Percentiles rank a stretch among this genome's conserved stretches.
phyloP scores from a whole-genome alignment of 2,888 invertebrate species.

The Chrysolina oricalcia region DNA sequence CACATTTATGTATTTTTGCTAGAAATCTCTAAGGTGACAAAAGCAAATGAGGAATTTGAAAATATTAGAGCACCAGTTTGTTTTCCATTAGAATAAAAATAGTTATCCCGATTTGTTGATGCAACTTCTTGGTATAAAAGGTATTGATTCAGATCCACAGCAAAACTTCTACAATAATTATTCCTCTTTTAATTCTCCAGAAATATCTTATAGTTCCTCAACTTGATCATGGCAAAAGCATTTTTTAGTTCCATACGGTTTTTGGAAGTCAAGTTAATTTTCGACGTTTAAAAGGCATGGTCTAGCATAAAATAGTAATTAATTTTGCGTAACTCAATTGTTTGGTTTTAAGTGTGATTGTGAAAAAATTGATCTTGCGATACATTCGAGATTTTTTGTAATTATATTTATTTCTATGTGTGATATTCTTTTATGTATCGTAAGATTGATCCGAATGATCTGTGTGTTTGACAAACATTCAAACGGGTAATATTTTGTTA shows the following conservation, averaged over 20 bases:
- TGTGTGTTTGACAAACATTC: slow-evolving; percentile 40
- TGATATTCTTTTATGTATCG: slow-evolving; percentile 56
- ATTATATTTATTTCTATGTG: slow-evolving; percentile 58
- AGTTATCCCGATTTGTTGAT: too few species aligned
- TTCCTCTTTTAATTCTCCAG: too few species aligned
- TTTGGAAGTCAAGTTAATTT: slow-evolving; percentile 16
- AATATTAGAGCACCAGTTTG: too few species aligned
- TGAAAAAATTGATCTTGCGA: slow-evolving; percentile 46
- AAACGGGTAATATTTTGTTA: slow-evolving; percentile 55
- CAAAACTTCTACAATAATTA: too few species aligned
- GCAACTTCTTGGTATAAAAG: too few species aligned
- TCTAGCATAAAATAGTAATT: slow-evolving; percentile 15
- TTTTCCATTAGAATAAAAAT: too few species aligned
- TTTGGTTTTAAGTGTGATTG: slow-evolving; percentile 44
- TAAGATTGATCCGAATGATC: slow-evolving; percentile 48
- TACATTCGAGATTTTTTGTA: slow-evolving; percentile 53
- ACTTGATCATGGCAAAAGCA: background rate
- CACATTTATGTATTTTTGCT: too few species aligned
- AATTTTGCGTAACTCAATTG: slow-evolving; percentile 38
- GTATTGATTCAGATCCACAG: too few species aligned
- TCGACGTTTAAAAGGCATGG: slow-evolving; percentile 1
- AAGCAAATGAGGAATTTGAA: too few species aligned
- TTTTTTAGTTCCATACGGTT: background rate
- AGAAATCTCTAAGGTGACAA: too few species aligned
- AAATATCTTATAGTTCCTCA: too few species aligned